Conservation (phyloP, 1,140 invertebrate species). For the Chironomus tepperi region DNA sequence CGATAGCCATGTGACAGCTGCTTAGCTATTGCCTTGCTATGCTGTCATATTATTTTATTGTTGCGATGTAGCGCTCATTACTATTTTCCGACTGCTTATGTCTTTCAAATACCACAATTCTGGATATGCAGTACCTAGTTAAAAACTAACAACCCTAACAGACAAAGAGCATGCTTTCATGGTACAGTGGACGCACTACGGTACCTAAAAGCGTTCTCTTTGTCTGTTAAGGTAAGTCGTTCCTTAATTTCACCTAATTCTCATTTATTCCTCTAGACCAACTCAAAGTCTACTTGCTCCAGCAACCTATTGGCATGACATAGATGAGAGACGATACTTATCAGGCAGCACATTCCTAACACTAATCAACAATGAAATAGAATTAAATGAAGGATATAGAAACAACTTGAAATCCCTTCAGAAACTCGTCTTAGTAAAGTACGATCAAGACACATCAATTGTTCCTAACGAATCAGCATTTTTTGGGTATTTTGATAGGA, state of each 20-base stretch:
- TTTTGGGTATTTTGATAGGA: background rate
- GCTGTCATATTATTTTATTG: no score
- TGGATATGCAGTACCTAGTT: no score
- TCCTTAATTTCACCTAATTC: background rate
- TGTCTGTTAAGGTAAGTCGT: no score
- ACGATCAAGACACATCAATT: background rate
- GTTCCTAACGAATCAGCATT: background rate
- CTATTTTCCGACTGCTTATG: no score
- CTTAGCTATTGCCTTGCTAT: no score
- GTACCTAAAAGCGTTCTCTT: no score
- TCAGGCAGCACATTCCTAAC: conserved; percentile 78
- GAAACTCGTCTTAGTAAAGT: conserved; percentile 39
- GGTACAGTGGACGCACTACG: no score
- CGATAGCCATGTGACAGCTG: no score
- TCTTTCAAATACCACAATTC: no score
- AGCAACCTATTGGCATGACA: conserved; percentile 97
- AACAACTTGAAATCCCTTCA: conserved; percentile 70
- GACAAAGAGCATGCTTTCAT: no score
- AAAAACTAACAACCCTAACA: no score
- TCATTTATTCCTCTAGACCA: conserved; percentile 45
- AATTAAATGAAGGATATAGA: conserved; percentile 55
- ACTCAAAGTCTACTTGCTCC: conserved; percentile 74
- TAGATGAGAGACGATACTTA: conserved; percentile 70
- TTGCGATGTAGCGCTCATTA: no score
- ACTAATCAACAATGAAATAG: conserved; percentile 91